phyloP scores from a whole-genome alignment of 2,113 vertebrate species.

The Colistium nudipinnis region DNA sequence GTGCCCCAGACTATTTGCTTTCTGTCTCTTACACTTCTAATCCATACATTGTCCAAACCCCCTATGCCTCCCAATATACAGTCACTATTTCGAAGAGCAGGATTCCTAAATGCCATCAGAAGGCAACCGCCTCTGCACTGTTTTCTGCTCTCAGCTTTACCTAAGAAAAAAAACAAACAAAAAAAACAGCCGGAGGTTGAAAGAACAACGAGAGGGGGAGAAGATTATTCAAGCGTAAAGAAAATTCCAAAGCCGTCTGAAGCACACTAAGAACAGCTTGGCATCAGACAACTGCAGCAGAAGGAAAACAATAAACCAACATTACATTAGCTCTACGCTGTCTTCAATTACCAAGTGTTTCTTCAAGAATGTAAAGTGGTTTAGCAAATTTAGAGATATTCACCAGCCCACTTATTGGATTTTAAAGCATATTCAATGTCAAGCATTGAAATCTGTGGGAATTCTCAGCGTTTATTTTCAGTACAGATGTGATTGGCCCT shows the following conservation, averaged over 20 bases:
- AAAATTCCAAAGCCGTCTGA: conserved; percentile 57
- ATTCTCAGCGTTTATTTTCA: not conserved
- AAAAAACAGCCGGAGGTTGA: conserved; percentile 45
- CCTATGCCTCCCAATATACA: conserved; percentile 27
- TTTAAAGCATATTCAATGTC: conserved; percentile 8
- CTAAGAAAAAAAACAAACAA: not conserved
- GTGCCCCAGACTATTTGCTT: not conserved
- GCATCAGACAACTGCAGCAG: conserved; percentile 21
- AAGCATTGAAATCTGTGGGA: conserved; percentile 17
- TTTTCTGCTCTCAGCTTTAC: conserved; percentile 41
- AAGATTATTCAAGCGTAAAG: conserved; percentile 47
- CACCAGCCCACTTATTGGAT: not conserved
- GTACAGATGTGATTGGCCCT: not conserved
- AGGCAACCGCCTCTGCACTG: conserved; percentile 17
- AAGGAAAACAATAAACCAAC: conserved; percentile 17
- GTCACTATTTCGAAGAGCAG: conserved; percentile 22
- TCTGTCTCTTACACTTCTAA: conserved; percentile 6
- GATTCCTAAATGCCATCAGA: conserved; percentile 29
- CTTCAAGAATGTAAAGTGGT: not conserved
- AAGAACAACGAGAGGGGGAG: conserved; percentile 46
- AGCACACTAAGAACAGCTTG: conserved; percentile 9
- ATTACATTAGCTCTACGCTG: not conserved
- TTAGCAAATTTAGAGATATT: conserved; percentile 11
- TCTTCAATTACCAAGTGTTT: not conserved
- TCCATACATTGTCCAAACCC: conserved; percentile 30